Evolutionary conservation across 1,140 invertebrate genomes (phyloP).

Genomic region (Drosophila lacertosa): DNA sequence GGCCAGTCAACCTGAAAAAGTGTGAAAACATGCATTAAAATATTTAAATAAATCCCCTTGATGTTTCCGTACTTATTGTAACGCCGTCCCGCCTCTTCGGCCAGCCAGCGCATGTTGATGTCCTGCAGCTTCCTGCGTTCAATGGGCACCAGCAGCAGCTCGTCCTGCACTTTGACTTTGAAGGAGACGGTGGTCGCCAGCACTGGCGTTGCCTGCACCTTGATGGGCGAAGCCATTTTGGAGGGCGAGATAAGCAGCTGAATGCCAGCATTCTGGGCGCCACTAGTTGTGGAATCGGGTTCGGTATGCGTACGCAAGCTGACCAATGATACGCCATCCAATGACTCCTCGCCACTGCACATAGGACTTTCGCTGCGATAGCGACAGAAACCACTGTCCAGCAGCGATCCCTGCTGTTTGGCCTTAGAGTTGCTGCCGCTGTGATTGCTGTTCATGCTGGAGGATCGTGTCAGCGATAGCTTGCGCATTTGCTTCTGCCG

Average conservation of each 20-base stretch:
- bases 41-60: too few species aligned
- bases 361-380: conserved; percentile 85
- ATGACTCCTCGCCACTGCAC: conserved; percentile 65
- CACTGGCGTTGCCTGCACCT: conserved; percentile 57
- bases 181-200: conserved; percentile 84
- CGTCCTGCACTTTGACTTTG: conserved; percentile 87
- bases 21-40: too few species aligned
- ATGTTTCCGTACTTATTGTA: conserved; percentile 87
- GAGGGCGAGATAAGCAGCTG: conserved; percentile 70
- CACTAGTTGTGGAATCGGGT: conserved; percentile 79
- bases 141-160: conserved; percentile 87
- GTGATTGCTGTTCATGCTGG: conserved; percentile 63
- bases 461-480: conserved; percentile 54
- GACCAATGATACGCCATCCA: conserved; percentile 47
- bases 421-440: conserved; percentile 20
- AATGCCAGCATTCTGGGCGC: conserved; percentile 41
- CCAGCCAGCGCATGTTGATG: conserved; percentile 88
- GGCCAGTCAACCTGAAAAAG: conserved; percentile 86
- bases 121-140: conserved; percentile 86
- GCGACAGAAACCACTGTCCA: conserved; percentile 79
- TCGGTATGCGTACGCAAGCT: conserved; percentile 63
- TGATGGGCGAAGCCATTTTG: conserved; percentile 68
- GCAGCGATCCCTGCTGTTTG: conserved; percentile 70
- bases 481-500: conserved; percentile 64
- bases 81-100: conserved; percentile 88